Evolutionary conservation across 2,113 vertebrate species (phyloP).

Genomic region (Xiphophorus couchianus): DNA sequence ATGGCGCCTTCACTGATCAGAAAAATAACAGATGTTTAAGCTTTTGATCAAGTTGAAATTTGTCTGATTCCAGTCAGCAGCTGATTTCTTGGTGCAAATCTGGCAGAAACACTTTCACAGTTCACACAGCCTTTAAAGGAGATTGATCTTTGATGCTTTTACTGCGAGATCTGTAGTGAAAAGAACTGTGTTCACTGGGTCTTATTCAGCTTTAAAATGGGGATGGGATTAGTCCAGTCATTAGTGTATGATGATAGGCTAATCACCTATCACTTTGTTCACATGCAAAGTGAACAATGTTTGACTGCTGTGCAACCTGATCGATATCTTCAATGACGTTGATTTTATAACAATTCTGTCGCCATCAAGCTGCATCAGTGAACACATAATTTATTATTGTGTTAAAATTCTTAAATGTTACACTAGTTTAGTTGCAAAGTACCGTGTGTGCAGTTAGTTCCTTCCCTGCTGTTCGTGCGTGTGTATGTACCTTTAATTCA

Average conservation of each 20-base stretch:
- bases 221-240: too few species aligned
- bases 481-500: background rate
- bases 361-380: too few species aligned
- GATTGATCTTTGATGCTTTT: background rate
- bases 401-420: too few species aligned
- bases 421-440: too few species aligned
- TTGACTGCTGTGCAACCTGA: too few species aligned
- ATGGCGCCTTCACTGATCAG: background rate
- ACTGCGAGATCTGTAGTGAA: background rate
- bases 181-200: background rate
- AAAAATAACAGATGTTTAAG: too few species aligned
- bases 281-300: too few species aligned
- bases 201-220: background rate
- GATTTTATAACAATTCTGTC: too few species aligned
- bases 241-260: too few species aligned
- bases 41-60: background rate
- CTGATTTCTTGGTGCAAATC: background rate
- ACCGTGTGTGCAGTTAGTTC: background rate
- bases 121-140: background rate
- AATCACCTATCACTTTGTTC: background rate
- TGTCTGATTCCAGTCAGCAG: background rate
- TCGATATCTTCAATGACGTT: too few species aligned
- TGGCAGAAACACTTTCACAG: too few species aligned
- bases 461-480: background rate
- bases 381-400: too few species aligned